A percentile compares a stretch with the other conserved stretches of the same genome.
Conservation (phyloP, 2,888 invertebrate species). For the Merodon equestris region DNA sequence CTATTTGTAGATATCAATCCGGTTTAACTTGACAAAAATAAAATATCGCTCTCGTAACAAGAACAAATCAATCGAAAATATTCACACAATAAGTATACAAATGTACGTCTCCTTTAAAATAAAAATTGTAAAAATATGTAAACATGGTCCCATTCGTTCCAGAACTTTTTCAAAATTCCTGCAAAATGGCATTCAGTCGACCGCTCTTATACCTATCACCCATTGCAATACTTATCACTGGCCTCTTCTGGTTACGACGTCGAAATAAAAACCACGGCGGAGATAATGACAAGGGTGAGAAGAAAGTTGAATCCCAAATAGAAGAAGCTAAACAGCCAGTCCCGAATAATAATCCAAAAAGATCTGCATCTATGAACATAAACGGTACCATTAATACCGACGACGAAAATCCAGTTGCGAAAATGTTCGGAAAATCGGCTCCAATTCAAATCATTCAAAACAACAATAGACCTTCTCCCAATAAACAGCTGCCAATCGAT, state of each 20-base stretch:
- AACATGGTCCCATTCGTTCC: not conserved
- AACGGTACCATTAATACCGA: constrained; percentile 70
- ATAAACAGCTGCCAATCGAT: constrained; percentile 85
- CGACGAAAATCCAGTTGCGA: constrained; percentile 72
- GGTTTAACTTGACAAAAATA: too few species aligned
- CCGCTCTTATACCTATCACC: constrained; percentile 89
- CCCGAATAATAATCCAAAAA: constrained; percentile 32
- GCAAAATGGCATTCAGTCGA: constrained; percentile 87
- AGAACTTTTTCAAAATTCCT: constrained; percentile 75
- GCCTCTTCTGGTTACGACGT: constrained; percentile 90
- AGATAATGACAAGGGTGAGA: constrained; percentile 71
- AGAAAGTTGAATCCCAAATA: constrained; percentile 57
- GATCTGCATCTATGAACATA: constrained; percentile 73
- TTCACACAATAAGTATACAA: too few species aligned
- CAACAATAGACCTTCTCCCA: constrained; percentile 80
- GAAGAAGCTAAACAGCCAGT: constrained; percentile 50
- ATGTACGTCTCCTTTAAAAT: too few species aligned
- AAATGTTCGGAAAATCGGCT: constrained; percentile 81
- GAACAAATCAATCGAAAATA: too few species aligned
- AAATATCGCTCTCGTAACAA: too few species aligned
- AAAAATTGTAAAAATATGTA: too few species aligned
- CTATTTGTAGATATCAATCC: too few species aligned
- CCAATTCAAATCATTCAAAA: constrained; percentile 84
- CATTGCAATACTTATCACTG: constrained; percentile 88
- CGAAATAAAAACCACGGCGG: constrained; percentile 81